These are phyloP conservation scores for Ambastaia sidthimunki DNA, from an alignment of 2,797 vertebrate species.

Conservation along the genomic window DNA sequence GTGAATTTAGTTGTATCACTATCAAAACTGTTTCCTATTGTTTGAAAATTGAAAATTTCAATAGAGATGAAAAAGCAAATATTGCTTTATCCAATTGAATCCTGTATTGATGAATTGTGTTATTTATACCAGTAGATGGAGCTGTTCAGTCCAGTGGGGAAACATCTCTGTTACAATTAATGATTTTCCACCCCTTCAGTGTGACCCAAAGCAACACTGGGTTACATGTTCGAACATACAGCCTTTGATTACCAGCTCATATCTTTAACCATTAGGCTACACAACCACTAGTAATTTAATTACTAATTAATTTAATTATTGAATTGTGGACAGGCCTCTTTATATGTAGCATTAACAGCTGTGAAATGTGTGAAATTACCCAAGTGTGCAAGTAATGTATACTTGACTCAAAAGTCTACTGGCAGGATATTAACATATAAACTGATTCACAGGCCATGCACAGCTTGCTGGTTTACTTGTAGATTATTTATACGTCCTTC, in stretches of 20 bases:
- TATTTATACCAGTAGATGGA: conserved; percentile 68
- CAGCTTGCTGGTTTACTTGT: neutral
- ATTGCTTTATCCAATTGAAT: conserved; percentile 35
- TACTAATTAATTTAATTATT: too few relatives aligned
- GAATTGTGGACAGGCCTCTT: neutral
- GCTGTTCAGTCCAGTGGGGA: conserved; percentile 55
- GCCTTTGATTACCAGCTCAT: too few relatives aligned
- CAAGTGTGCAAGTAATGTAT: neutral
- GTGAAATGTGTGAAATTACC: neutral
- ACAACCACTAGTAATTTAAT: neutral
- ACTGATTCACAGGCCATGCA: neutral
- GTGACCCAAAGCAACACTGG: too few relatives aligned
- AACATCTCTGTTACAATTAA: too few relatives aligned
- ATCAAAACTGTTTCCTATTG: neutral
- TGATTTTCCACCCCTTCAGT: too few relatives aligned
- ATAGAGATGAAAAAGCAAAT: too few relatives aligned
- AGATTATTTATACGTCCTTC: neutral
- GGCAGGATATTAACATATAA: too few relatives aligned
- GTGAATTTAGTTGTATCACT: too few relatives aligned
- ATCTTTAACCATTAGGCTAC: neutral
- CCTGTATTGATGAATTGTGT: conserved; percentile 46
- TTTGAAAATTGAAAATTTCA: neutral
- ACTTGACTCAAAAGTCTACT: neutral
- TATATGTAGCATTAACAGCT: neutral
- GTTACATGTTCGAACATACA: too few relatives aligned